Conservation (phyloP, 1,140 invertebrate species). For the Drosophila lacertosa region DNA sequence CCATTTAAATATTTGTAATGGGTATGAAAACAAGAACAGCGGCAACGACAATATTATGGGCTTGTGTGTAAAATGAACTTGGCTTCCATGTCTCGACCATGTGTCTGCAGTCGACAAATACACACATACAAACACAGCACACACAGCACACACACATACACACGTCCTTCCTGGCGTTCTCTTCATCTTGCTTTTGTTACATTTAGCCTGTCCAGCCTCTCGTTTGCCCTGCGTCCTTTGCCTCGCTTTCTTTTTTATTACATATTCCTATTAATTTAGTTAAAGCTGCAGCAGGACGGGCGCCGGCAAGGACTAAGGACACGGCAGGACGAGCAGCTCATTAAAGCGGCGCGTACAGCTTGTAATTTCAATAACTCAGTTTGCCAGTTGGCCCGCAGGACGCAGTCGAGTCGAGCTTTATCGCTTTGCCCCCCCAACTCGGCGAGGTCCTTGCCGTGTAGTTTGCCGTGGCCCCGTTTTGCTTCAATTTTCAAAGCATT, state of each 20-base stretch:
- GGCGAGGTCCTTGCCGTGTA: conserved; percentile 1
- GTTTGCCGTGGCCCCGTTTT: conserved; percentile 51
- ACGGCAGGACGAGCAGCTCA: conserved; percentile 44
- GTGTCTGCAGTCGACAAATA: conserved; percentile 34
- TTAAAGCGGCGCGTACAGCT: conserved; percentile 53
- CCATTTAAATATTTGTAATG: neutral
- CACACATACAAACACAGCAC: conserved; percentile 7
- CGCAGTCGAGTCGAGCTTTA: conserved; percentile 14
- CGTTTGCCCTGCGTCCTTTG: too few species aligned
- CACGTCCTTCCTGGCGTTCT: neutral
- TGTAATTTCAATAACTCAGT: conserved; percentile 72
- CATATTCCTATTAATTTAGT: conserved; percentile 59
- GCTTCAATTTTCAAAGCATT: conserved; percentile 79
- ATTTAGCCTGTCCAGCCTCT: too few species aligned
- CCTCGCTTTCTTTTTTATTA: conserved; percentile 7
- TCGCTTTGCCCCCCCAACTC: neutral
- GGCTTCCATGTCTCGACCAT: conserved; percentile 45
- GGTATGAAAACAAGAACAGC: neutral
- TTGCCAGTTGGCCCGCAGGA: conserved; percentile 34
- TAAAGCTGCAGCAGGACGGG: conserved; percentile 35
- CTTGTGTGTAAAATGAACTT: conserved; percentile 44
- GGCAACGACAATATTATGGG: conserved; percentile 8
- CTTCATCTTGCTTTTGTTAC: too few species aligned
- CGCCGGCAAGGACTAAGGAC: neutral
- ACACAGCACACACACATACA: conserved; percentile 2